phyloP scores from a whole-genome alignment of 2,113 vertebrate species.

The Rhombomys opimus region DNA sequence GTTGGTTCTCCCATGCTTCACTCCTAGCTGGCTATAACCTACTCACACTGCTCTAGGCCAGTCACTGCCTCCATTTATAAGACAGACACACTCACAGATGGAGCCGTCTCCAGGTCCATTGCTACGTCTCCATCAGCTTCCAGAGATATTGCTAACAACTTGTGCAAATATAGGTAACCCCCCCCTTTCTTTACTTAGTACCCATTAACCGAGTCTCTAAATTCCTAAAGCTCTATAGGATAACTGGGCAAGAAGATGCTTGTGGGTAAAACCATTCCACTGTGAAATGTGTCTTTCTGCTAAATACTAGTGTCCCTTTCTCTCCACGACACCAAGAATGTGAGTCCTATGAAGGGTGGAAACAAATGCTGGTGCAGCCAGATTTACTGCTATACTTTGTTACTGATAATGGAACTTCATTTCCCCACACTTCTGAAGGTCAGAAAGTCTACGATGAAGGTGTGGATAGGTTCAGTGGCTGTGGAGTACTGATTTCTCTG shows the following conservation, averaged over 20 bases:
- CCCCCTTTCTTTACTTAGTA: background rate
- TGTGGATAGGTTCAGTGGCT: background rate
- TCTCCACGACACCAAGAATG: background rate
- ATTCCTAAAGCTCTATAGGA: background rate
- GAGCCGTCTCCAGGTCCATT: background rate
- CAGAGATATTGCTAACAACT: background rate
- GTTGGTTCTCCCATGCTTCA: background rate
- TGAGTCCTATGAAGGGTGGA: background rate
- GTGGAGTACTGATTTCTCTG: background rate
- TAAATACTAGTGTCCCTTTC: background rate
- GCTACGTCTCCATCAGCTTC: background rate
- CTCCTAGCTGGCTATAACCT: background rate
- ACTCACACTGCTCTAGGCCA: background rate
- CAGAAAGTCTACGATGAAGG: background rate
- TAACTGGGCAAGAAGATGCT: background rate
- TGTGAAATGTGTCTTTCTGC: background rate
- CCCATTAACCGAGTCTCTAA: background rate
- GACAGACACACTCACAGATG: background rate
- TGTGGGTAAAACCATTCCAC: background rate
- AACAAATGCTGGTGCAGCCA: background rate
- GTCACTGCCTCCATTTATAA: background rate
- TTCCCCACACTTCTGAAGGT: background rate
- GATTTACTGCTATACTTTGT: too few relatives aligned
- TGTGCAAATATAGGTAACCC: background rate
- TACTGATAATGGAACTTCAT: background rate